A percentile compares a stretch with the other conserved stretches of the same genome.
These are phyloP conservation scores for Nesogale talazaci DNA, from an alignment of 2,113 vertebrate genomes.

Conservation along the genomic window DNA sequence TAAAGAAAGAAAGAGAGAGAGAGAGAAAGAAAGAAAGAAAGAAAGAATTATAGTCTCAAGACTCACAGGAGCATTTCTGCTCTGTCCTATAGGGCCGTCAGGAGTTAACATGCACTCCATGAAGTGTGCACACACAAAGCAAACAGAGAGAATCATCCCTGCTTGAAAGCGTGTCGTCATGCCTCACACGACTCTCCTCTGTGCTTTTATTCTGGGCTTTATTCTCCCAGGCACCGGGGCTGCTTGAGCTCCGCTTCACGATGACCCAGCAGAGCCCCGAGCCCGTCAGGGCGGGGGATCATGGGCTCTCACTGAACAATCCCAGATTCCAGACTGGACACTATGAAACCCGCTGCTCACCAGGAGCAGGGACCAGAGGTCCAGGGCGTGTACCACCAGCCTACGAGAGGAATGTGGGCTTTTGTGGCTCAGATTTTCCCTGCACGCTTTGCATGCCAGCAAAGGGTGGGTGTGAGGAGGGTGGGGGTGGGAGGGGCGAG, in stretches of 20 bases:
- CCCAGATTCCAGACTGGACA: neutral
- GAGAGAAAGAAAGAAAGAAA: too few relatives aligned
- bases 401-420: conserved; percentile 72
- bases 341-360: neutral
- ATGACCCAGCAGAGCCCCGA: neutral
- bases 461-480: conserved; percentile 64
- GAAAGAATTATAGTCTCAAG: too few relatives aligned
- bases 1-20: too few relatives aligned
- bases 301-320: neutral
- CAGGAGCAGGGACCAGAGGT: conserved; percentile 72
- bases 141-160: neutral
- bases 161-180: neutral
- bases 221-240: neutral
- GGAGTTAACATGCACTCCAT: too few relatives aligned
- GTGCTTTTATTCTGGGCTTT: neutral
- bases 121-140: neutral
- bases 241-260: neutral
- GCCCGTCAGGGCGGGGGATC: neutral
- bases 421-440: conserved; percentile 70
- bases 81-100: too few relatives aligned
- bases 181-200: neutral
- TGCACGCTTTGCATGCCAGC: conserved; percentile 74
- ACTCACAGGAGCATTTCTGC: too few relatives aligned
- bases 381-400: conserved; percentile 72
- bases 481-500: neutral